Base-by-base conservation (phyloP, 2,888 invertebrate genomes). In the Dolomedes plantarius region DNA sequence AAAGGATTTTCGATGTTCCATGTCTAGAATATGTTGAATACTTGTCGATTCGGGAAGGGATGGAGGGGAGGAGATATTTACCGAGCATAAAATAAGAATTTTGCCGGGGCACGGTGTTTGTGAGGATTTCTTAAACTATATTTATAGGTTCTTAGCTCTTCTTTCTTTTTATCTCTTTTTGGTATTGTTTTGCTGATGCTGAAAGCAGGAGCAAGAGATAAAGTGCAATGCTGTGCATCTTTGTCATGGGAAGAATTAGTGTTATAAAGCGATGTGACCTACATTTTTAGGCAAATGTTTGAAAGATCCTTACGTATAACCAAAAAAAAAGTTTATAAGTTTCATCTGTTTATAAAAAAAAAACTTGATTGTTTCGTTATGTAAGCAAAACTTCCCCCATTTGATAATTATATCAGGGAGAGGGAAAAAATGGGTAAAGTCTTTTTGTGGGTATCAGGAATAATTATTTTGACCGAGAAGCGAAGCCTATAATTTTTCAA, bases 1-100 rank as follows among this genome's bases (percentile, higher is more conserved):
- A 56, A 56, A 56, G 23, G 56, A 56, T 56, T 56, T 56, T 23
- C 56, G 56, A 56, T 56, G 56, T 23, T 56, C 23, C 56, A 6
- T 56, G 23, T 56, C 19, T 56, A 16, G 56, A 56, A 16, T 46
- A 16, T 23, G 56, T 19, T 6, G 56, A 56, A 23, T 36, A 36
- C 36, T 5, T 23, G 23, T 23, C 7, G 6, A 56, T 6, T 19
- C 23, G 5, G 19, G 3, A 46, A n/a, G 46, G 46, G 46, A 46
- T 11, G 46, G n/a, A 23, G 23, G 56, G 16, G 23, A 56, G 23
- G 16, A 16, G 16, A 19, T 56, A 16, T 56, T 56, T 56, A 23
- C 56, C 11, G 1, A 23, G 5, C 56, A n/a, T 56, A 56, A 56
- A 56, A 23, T 23, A 56, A 56, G 23, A 56, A 56, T 23, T 23